phyloP scores from a whole-genome alignment of 1,140 invertebrate genomes.

The Drosophila murphyi region DNA sequence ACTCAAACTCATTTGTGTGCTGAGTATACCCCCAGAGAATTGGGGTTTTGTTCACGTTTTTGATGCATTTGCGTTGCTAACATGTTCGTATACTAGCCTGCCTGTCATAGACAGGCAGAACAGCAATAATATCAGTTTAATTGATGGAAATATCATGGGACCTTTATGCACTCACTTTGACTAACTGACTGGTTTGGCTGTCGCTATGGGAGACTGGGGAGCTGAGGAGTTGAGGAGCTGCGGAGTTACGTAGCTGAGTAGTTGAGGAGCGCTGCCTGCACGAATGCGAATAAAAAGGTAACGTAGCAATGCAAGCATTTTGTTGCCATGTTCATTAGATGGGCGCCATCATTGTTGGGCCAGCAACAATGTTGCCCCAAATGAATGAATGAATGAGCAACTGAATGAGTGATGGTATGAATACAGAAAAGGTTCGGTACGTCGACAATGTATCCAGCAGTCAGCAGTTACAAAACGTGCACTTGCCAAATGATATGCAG shows the following conservation, averaged over 20 bases:
- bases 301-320: conserved; percentile 53
- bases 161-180: conserved; percentile 4
- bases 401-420: conserved; percentile 49
- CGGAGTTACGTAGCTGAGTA: too few species aligned
- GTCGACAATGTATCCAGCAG: conserved; percentile 41
- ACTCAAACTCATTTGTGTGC: conserved; percentile 60
- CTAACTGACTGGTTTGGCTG: conserved; percentile 1
- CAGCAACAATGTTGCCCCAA: conserved; percentile 73
- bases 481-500: conserved; percentile 27
- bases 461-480: conserved; percentile 40
- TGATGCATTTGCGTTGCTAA: conserved; percentile 21
- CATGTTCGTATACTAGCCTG: background rate
- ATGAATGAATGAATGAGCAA: conserved; percentile 59
- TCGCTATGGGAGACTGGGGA: too few species aligned
- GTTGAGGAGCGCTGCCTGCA: conserved; percentile 1
- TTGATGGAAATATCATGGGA: conserved; percentile 65
- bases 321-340: conserved; percentile 76
- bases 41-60: conserved; percentile 7
- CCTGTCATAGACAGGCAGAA: conserved; percentile 2
- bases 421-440: conserved; percentile 34
- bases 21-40: conserved; percentile 25
- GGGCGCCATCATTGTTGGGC: conserved; percentile 48
- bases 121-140: conserved; percentile 65
- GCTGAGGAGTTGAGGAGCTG: too few species aligned
- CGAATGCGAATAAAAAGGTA: conserved; percentile 30